Evolutionary conservation across 2,888 invertebrate genomes (phyloP), one percentile per base, ranked within the genome.

Genomic region (Rapana venosa): DNA sequence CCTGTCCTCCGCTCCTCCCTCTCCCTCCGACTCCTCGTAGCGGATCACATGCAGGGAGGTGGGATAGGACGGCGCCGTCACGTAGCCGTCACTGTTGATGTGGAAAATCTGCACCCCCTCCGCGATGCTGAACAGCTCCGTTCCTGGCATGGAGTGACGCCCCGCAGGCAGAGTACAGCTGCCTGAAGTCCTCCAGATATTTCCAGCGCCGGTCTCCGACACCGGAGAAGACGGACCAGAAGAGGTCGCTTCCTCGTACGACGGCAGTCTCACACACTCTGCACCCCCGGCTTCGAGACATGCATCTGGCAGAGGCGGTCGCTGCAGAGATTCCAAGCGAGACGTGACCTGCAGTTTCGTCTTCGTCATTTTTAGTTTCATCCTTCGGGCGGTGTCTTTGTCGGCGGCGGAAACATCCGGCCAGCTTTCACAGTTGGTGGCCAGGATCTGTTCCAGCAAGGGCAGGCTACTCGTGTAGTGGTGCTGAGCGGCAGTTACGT

Each of bases 21-120:
- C 47, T 0, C 47, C 47, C n/a, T 91, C 90, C 26, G 92, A 74
- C 70, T 93, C 90, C 47, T 95, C 94, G 91, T 97, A 96, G 85
- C 94, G 95, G 88, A 96, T 96, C 56, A 97, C 97, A 92, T 96
- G 96, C 58, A 97, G 96, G 83, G 97, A 96, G 88, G 97, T 96
- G 0, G 97, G 97, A 93, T 97, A 97, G 8, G 97, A 97, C 0
- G 97, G 97, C 11, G 97, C 97, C 93, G 97, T 96, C 30, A 97
- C 97, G 93, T 97, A 96, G 56, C 97, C 97, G 95, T 97, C 97
- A 6, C 97, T 96, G 35, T 97, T 97, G 86, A 98, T 97, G 94
- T 97, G 97, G 95, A 98, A 98, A 35, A 98, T 96, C 93, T 97
- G 97, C 0, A 97, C 97, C 90, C 97, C 97, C 88, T 97, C 97